These are phyloP conservation scores for Macrobrachium rosenbergii DNA, from an alignment of 1,140 invertebrate genomes.

Conservation along the genomic window DNA sequence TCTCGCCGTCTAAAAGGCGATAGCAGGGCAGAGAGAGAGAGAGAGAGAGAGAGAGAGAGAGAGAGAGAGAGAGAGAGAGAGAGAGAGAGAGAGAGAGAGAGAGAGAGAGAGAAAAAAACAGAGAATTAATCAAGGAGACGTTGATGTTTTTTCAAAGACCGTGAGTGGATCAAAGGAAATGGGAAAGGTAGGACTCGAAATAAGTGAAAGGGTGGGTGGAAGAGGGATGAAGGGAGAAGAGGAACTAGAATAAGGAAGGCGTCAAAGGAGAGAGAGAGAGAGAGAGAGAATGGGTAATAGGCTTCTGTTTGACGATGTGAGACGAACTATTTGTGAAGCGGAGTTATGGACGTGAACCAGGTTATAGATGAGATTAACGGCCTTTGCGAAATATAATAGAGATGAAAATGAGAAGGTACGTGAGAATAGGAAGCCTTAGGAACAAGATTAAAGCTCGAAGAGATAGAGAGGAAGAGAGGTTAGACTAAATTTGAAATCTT, in stretches of 20 bases:
- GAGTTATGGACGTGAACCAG: too few relatives aligned
- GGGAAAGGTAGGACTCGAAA: not conserved
- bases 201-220: not conserved
- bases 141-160: not conserved
- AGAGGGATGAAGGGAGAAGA: not conserved
- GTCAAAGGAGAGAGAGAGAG: not conserved
- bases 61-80: not conserved
- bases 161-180: not conserved
- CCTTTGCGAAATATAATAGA: too few relatives aligned
- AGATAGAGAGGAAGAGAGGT: too few relatives aligned
- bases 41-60: not conserved
- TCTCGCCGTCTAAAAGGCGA: too few relatives aligned
- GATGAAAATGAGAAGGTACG: too few relatives aligned
- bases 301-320: too few relatives aligned
- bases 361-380: too few relatives aligned
- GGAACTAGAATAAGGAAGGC: not conserved
- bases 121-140: not conserved
- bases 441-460: too few relatives aligned
- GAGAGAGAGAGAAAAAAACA: not conserved
- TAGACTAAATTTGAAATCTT: too few relatives aligned
- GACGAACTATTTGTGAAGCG: too few relatives aligned
- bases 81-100: not conserved
- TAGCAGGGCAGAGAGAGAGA: not conserved
- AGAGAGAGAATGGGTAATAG: too few relatives aligned
- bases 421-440: too few relatives aligned